Evolutionary conservation across 2,797 vertebrate species (phyloP).

Genomic region (Chromobotia macracanthus): DNA sequence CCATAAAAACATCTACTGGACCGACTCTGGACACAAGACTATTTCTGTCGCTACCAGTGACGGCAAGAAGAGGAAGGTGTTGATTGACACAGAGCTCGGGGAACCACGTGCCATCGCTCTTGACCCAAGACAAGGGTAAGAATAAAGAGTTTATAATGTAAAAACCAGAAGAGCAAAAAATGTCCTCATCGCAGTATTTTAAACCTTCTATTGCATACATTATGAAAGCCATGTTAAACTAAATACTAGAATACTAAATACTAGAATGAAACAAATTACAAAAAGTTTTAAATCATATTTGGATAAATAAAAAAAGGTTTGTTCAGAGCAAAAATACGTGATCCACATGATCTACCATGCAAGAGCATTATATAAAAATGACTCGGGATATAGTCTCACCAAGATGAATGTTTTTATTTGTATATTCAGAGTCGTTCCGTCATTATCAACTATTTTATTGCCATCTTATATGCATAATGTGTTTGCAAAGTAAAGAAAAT

Average conservation of each 20-base stretch:
- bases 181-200: too few species aligned
- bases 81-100: slow-evolving; percentile 86
- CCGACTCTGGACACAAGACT: slow-evolving; percentile 94
- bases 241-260: too few species aligned
- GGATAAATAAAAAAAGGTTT: too few species aligned
- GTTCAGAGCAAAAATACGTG: too few species aligned
- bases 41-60: slow-evolving; percentile 93
- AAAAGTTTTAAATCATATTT: not conserved
- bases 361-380: not conserved
- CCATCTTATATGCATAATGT: not conserved
- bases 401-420: not conserved
- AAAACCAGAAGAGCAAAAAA: too few species aligned
- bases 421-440: not conserved
- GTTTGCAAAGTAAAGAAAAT: not conserved
- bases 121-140: slow-evolving; percentile 92
- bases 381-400: too few species aligned
- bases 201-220: not conserved
- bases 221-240: not conserved
- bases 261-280: too few species aligned
- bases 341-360: too few species aligned
- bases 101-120: slow-evolving; percentile 94
- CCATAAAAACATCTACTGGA: slow-evolving; percentile 99
- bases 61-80: slow-evolving; percentile 87
- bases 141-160: not conserved
- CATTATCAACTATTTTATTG: not conserved